Evolutionary conservation across 2,888 invertebrate genomes (phyloP), one percentile per base, ranked within the genome.

Genomic region (Conistra vaccinii): DNA sequence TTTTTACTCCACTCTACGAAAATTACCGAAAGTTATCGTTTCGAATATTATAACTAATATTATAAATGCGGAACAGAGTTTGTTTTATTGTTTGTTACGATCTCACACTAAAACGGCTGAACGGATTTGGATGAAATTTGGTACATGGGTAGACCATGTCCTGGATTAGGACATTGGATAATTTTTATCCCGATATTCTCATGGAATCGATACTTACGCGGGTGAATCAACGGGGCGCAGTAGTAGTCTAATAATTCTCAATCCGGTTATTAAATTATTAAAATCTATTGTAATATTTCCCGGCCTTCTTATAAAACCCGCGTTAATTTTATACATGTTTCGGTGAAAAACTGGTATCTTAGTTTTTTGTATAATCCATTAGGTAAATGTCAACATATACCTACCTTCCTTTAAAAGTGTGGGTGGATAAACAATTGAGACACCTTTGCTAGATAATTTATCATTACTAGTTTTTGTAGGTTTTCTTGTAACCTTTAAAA

Each of bases 281-380:
- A 58, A 58, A 67, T 77, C 2, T 42, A 60, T 58, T 67, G 7
- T 65, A 63, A 65, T 51, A 58, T 76, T n/a, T n/a, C n/a, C n/a
- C n/a, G n/a, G n/a, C n/a, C n/a, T n/a, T 65, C 32, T 14, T 17
- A 17, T 60, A 29, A 61, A 35, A 53, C 17, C 35, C 14, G 14
- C 23, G 1, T 14, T 20, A 17, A 20, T 60, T 53, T 68, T 12
- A 29, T 53, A 20, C 26, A 51, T n/a, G n/a, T n/a, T n/a, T n/a
- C n/a, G n/a, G 2, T 9, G 12, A 66, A 32, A 65, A 78, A 73
- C 69, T 29, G 35, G 83, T 68, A n/a, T 53, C 57, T 26, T 4
- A 57, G 12, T 55, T 78, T 83, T 83, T 81, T 81, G 32, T 48
- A 23, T 14, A n/a, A n/a, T 61, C 53, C 39, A 78, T 69, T 62